A percentile compares a stretch with the other conserved stretches of the same genome.
phyloP scores from a whole-genome alignment of 35 echinoderm and acorn worm species.

The Apostichopus japonicus region DNA sequence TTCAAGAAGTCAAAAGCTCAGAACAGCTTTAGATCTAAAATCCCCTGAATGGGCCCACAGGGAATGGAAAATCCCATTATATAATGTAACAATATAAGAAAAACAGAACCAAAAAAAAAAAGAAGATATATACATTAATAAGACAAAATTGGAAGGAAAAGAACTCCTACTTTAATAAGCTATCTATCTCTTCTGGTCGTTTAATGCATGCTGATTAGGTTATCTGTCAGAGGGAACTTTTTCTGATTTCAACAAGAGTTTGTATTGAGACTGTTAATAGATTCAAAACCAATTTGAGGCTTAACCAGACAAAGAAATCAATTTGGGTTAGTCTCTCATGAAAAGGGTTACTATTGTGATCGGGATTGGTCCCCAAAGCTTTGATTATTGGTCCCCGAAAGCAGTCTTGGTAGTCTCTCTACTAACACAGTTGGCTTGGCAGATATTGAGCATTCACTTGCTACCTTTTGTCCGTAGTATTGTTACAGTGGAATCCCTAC shows the following conservation, averaged over 20 bases:
- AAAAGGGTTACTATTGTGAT: constrained; percentile 24
- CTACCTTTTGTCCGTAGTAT: background rate
- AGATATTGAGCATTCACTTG: constrained; percentile 27
- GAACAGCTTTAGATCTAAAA: too few relatives aligned
- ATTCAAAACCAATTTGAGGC: constrained; percentile 33
- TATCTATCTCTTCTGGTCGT: background rate
- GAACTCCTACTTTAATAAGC: background rate
- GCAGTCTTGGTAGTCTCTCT: background rate
- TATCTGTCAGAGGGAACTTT: constrained; percentile 6
- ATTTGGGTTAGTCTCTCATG: constrained; percentile 37
- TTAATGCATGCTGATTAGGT: constrained; percentile 32
- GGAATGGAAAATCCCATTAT: too few relatives aligned
- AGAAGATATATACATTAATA: too few relatives aligned
- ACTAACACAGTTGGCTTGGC: constrained; percentile 28
- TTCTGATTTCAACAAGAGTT: background rate
- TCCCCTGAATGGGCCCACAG: background rate
- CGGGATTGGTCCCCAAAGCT: background rate
- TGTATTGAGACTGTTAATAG: constrained; percentile 45
- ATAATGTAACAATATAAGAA: background rate
- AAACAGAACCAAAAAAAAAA: background rate
- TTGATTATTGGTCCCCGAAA: constrained; percentile 6
- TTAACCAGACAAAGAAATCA: constrained; percentile 31
- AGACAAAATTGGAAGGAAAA: background rate
- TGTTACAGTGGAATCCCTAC: background rate
- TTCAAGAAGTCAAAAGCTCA: too few relatives aligned